phyloP scores from a whole-genome alignment of 2,888 invertebrate genomes.

The Cryptocephalus moraei region DNA sequence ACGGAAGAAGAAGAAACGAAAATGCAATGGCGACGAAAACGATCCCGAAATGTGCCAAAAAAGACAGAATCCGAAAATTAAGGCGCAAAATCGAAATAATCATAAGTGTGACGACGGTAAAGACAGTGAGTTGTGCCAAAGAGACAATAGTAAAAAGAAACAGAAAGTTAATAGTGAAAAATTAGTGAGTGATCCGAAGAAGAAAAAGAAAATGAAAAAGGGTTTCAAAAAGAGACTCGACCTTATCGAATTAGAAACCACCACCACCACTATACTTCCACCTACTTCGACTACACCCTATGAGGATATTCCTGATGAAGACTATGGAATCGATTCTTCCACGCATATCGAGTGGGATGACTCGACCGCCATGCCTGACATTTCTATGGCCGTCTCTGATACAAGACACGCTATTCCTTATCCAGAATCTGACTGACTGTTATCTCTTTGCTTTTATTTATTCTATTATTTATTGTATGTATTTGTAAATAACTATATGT shows the following conservation, averaged over 20 bases:
- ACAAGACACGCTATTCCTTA: constrained; percentile 16
- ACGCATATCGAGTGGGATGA: constrained; percentile 37
- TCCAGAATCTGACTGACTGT: constrained; percentile 33
- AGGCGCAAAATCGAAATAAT: constrained; percentile 35
- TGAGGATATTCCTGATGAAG: constrained; percentile 32
- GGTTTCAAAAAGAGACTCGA: constrained; percentile 39
- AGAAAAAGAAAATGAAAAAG: constrained; percentile 42
- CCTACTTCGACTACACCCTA: constrained; percentile 45
- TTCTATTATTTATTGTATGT: constrained; percentile 40
- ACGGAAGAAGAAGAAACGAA: constrained; percentile 42
- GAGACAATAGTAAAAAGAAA: constrained; percentile 30
- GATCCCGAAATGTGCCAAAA: constrained; percentile 21
- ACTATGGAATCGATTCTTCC: constrained; percentile 35
- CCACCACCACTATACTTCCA: constrained; percentile 36
- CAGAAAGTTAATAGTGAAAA: constrained; percentile 24
- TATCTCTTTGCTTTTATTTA: constrained; percentile 31
- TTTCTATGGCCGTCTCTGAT: constrained; percentile 22
- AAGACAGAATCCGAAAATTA: constrained; percentile 32
- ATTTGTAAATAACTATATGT: constrained; percentile 35
- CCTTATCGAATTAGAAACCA: constrained; percentile 30
- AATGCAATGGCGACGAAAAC: constrained; percentile 27
- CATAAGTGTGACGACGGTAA: constrained; percentile 24
- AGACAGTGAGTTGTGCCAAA: constrained; percentile 37
- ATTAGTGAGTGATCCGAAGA: constrained; percentile 25
- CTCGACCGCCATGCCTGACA: constrained; percentile 29